Evolutionary conservation across 2,888 invertebrate genomes (phyloP).

Genomic region (Sphaerophoria rueppellii): DNA sequence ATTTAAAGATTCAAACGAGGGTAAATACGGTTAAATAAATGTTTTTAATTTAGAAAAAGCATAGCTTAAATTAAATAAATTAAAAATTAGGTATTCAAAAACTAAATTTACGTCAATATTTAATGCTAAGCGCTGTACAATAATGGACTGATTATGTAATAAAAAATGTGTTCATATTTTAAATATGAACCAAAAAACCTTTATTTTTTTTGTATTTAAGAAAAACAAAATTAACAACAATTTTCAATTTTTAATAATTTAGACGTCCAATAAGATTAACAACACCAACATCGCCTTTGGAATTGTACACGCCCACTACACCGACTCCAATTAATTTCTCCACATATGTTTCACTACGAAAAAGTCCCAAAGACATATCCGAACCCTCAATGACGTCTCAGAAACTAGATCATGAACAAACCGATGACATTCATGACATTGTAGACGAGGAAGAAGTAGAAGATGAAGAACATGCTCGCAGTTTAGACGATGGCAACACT

Average conservation of each 20-base stretch:
- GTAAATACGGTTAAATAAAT: no score
- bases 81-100: not conserved
- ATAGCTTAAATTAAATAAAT: not conserved
- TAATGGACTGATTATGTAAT: conserved; percentile 13
- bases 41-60: not conserved
- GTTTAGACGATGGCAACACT: conserved; percentile 74
- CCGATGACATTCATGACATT: conserved; percentile 74
- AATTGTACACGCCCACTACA: conserved; percentile 77
- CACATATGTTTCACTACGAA: conserved; percentile 77
- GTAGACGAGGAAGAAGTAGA: conserved; percentile 60
- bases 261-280: conserved; percentile 81
- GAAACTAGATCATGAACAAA: conserved; percentile 78
- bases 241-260: conserved; percentile 45
- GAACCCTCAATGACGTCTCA: conserved; percentile 80
- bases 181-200: not conserved
- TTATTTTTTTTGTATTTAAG: not conserved
- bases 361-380: conserved; percentile 74
- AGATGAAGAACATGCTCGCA: conserved; percentile 72
- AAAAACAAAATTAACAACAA: conserved; percentile 11
- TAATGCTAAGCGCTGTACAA: conserved; percentile 2
- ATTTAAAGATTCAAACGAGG: no score
- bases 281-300: conserved; percentile 76
- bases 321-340: conserved; percentile 79
- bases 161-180: conserved; percentile 24
- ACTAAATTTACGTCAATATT: no score